Base-by-base conservation (phyloP, 2,113 vertebrate genomes). In the Cyprinodon variegatus region DNA sequence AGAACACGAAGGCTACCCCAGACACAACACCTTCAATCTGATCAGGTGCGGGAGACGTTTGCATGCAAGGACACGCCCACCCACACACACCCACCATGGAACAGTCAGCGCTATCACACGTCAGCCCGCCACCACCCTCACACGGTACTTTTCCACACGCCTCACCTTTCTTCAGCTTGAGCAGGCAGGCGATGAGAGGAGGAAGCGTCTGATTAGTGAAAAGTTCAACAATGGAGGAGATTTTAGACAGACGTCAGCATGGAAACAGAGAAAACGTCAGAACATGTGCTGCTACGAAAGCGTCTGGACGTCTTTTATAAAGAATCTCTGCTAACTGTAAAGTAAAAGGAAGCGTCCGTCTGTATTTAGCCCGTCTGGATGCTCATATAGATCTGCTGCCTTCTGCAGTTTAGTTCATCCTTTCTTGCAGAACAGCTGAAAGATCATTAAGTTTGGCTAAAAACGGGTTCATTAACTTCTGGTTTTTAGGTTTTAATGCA, bases 131-230 rank as follows among this genome's bases (percentile, higher is more conserved):
- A 13, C 37, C 65, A 17, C 65, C 41, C 4, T 29, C 70, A 78
- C 45, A 57, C 1, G 1, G 73, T 72, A 77, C 63, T 75, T 85
- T 87, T 85, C 76, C 85, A 76, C 50, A 84, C 60, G 4, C 64
- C 93, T 94, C 91, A 93, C 91, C 92, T 90, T 86, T 92, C 90
- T 92, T 67, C 73, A 77, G 70, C 22, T 65, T 65, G 78, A 15
- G 84, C 71, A 74, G 60, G 88, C 38, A 69, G 78, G 70, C 63
- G 17, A 73, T 73, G 53, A 77, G 66, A 78, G 46, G 70, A 67
- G 68, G 83, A 78, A 81, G 73, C 20, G 67, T 77, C 60, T 79
- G 61, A 68, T 87, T 82, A 86, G 71, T 81, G n/a, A 76, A 17
- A 29, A 29, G 53, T 67, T 72, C 71, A 64, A 67, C 38, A 41